These are phyloP conservation scores for Trichosurus vulpecula DNA, from an alignment of 2,797 vertebrate genomes.

Conservation along the genomic window DNA sequence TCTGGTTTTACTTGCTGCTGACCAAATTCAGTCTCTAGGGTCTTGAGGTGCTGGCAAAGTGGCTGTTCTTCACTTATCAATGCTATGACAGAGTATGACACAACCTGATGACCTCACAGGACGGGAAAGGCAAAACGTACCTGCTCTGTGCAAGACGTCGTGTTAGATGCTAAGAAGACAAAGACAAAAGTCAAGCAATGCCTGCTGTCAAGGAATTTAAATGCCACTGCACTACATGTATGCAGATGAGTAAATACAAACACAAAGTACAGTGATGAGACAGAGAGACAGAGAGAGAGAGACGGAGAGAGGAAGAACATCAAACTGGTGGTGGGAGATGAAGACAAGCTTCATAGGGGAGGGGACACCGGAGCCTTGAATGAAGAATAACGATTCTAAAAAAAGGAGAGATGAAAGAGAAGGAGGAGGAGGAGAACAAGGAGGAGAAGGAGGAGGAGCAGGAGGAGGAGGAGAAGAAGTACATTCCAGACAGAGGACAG, in stretches of 20 bases:
- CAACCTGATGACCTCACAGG: not conserved
- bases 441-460: not conserved
- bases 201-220: not conserved
- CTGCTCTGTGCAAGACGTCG: not conserved
- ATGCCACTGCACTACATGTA: not conserved
- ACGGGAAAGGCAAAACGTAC: not conserved
- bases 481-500: not conserved
- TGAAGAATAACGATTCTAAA: not conserved
- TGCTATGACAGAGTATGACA: not conserved
- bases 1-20: not conserved
- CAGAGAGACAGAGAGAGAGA: no score
- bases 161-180: not conserved
- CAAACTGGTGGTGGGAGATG: not conserved
- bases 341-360: not conserved
- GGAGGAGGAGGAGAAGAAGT: not conserved
- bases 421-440: no score
- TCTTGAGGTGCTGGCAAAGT: constrained; percentile 31
- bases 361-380: not conserved
- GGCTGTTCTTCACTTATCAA: not conserved
- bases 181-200: not conserved
- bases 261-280: not conserved
- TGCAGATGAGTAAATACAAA: not conserved
- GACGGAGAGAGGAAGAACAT: not conserved
- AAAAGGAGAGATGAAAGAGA: not conserved
- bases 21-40: not conserved